Evolutionary conservation across 2,888 invertebrate genomes (phyloP).

Genomic region (Blera fallax): DNA sequence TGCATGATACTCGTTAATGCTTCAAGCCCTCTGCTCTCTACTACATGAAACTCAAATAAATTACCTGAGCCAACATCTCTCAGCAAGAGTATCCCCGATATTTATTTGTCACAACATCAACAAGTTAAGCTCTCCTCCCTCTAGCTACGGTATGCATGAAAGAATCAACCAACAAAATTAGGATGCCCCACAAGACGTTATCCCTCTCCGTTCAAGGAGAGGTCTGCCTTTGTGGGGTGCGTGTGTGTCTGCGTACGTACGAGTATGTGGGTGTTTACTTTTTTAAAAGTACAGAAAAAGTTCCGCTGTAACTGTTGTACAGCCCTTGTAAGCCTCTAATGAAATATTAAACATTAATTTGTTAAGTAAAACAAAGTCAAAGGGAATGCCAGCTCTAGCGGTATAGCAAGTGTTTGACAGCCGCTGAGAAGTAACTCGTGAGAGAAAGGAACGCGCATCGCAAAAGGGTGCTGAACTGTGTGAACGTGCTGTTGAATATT

Average conservation of each 20-base stretch:
- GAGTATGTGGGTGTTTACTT: slow-evolving; percentile 1
- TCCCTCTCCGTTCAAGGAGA: background rate
- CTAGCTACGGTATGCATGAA: background rate
- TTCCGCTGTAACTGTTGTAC: background rate
- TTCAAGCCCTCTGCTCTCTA: background rate
- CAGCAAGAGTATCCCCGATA: slow-evolving; percentile 19
- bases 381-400: background rate
- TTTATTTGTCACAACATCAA: slow-evolving; percentile 33
- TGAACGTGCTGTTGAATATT: slow-evolving; percentile 60
- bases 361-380: slow-evolving; percentile 12
- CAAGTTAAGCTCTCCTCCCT: background rate
- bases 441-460: slow-evolving; percentile 5
- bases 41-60: slow-evolving; percentile 19
- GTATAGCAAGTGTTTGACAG: background rate
- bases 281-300: background rate
- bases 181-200: background rate
- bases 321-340: background rate
- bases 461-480: slow-evolving; percentile 50
- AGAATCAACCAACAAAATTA: background rate
- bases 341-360: slow-evolving; percentile 41
- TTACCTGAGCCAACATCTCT: background rate
- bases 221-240: background rate
- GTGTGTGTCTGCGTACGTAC: background rate
- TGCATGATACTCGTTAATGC: background rate
- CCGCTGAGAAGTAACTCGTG: background rate